Percentiles rank a stretch among this genome's conserved stretches.
phyloP scores from a whole-genome alignment of 2,797 vertebrate genomes.

The Hippopotamyrus pictus region DNA sequence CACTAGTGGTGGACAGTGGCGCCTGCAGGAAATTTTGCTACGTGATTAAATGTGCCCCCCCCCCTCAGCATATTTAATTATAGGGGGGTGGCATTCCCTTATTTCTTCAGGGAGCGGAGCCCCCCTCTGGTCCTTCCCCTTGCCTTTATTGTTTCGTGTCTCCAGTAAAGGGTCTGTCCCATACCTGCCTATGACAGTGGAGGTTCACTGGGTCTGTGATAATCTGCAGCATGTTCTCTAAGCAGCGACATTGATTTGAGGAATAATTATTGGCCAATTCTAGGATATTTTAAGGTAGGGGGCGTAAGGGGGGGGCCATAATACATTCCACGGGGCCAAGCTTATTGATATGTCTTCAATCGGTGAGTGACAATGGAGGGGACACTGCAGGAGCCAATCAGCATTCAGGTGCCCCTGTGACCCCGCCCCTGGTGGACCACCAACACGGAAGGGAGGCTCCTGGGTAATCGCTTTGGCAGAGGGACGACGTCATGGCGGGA shows the following conservation, averaged over 20 bases:
- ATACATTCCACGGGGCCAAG: background rate
- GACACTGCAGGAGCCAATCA: background rate
- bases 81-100: background rate
- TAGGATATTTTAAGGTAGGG: background rate
- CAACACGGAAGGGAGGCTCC: background rate
- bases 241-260: constrained; percentile 1
- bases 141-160: background rate
- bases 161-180: background rate
- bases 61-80: background rate
- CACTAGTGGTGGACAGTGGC: background rate
- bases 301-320: background rate
- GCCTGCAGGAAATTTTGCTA: background rate
- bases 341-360: background rate
- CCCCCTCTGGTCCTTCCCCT: background rate
- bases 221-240: background rate
- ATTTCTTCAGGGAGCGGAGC: background rate
- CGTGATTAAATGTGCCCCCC: background rate
- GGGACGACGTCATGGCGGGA: background rate
- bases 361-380: background rate
- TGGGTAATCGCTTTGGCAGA: background rate
- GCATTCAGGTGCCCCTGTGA: background rate
- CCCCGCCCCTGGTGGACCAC: background rate
- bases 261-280: background rate
- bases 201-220: constrained; percentile 17
- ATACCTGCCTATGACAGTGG: background rate